A percentile compares a stretch with the other conserved stretches of the same genome.
Conservation (phyloP, 64 coral and sea anemone genomes). For the Montipora foliosa region DNA sequence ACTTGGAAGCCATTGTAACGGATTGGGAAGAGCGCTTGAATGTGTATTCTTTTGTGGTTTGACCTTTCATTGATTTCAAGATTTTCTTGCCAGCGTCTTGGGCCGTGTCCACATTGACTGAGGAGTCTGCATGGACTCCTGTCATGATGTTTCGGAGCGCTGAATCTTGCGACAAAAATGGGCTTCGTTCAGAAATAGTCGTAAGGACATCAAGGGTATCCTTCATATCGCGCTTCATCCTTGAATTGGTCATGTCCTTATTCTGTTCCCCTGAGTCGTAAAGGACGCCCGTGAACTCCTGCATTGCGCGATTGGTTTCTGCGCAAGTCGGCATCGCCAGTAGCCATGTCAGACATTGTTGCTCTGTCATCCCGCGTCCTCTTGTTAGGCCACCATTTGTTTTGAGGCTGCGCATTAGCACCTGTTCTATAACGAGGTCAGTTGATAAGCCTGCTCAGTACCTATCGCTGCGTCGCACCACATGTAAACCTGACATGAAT, state of each 20-base stretch:
- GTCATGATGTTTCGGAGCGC: slow-evolving; percentile 35
- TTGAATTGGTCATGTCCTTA: slow-evolving; percentile 59
- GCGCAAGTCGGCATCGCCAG: slow-evolving; percentile 49
- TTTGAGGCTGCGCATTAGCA: too few relatives aligned
- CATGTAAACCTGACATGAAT: too few relatives aligned
- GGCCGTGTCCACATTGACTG: neutral
- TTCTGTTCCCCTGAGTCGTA: slow-evolving; percentile 72
- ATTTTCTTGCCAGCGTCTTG: neutral
- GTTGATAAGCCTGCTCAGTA: too few relatives aligned
- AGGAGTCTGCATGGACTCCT: slow-evolving; percentile 3
- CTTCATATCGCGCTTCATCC: slow-evolving; percentile 21
- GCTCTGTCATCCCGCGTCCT: slow-evolving; percentile 41
- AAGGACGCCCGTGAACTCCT: neutral
- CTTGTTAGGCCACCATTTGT: too few relatives aligned
- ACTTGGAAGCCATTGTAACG: slow-evolving; percentile 31
- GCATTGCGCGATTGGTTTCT: neutral
- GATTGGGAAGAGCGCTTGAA: slow-evolving; percentile 45
- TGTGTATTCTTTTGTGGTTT: neutral
- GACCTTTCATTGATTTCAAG: neutral
- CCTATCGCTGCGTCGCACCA: too few relatives aligned
- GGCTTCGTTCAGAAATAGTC: neutral
- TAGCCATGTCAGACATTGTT: slow-evolving; percentile 27
- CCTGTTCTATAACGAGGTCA: too few relatives aligned
- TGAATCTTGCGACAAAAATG: neutral
- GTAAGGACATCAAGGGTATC: neutral